These are phyloP conservation scores for Hippoglossus stenolepis DNA, from an alignment of 2,113 vertebrate genomes.

Conservation along the genomic window DNA sequence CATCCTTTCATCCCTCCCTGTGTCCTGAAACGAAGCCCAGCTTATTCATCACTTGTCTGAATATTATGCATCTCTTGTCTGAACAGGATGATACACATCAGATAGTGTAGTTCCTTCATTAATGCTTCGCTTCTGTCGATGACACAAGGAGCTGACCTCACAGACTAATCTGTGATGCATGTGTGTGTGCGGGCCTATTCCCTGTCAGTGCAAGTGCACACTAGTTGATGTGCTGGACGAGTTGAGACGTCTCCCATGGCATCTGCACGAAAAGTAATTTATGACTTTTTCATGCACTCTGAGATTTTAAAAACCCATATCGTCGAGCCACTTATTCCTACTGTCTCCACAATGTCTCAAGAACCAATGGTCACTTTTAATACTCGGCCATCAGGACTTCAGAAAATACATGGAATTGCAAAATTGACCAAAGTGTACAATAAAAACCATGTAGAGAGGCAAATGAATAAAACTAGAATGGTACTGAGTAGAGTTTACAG, in stretches of 20 bases:
- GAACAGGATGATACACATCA: constrained; percentile 29
- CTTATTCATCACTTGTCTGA: constrained; percentile 27
- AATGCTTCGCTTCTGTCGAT: constrained; percentile 17
- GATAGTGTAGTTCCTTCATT: constrained; percentile 25
- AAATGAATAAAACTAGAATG: no score
- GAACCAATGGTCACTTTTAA: neutral
- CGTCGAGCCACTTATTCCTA: neutral
- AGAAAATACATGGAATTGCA: no score
- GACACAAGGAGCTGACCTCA: constrained; percentile 9
- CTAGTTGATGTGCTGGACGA: constrained; percentile 27
- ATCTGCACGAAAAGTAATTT: constrained; percentile 33
- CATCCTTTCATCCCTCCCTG: constrained; percentile 4
- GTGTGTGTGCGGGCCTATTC: constrained; percentile 7
- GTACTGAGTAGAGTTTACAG: no score
- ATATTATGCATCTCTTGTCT: constrained; percentile 31
- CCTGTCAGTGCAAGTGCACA: constrained; percentile 33
- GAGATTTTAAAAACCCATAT: constrained; percentile 77
- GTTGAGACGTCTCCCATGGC: constrained; percentile 56
- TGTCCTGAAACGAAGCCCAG: constrained; percentile 23
- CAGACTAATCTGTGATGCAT: neutral
- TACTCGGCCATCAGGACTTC: neutral
- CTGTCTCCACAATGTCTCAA: neutral
- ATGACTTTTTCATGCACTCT: constrained; percentile 70
- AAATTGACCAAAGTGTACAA: no score
- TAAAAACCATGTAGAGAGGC: no score